Base-by-base conservation (phyloP, 2,797 vertebrate species). In the Pangasius djambal region DNA sequence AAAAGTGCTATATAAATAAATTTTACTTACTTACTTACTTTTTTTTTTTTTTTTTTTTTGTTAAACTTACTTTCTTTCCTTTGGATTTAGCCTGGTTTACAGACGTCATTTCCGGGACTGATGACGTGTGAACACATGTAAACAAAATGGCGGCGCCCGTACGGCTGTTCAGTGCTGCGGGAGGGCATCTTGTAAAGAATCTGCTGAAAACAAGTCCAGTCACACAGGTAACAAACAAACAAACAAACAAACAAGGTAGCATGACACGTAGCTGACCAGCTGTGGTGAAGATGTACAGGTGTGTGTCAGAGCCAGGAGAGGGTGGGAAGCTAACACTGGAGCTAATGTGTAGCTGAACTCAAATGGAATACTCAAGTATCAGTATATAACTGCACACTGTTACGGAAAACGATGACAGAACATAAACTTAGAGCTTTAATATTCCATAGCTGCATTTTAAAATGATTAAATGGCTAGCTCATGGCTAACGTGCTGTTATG, bases 91-190 rank as follows among this genome's bases (percentile, higher is more conserved):
- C 4, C 72, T 75, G 40, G 10, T 13, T 22, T 34, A 4, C 16
- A 0, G 77, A 79, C 31, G 78, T 59, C 52, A 55, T 59, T 81
- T 81, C 78, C 31, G 1, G 31, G n/a, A 18, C 31, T 12, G 37
- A 28, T 83, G 57, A 83, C 57, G 78, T 75, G 4, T 16, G 6
- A 20, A 63, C 48, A 44, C 67, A 25, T 40, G 88, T 81, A 94
- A 94, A 92, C 94, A 96, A 87, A 37, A 97, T 97, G 96, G 96
- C 96, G 90, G 91, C 93, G 91, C 93, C 93, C 90, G 2, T 95
- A 48, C 94, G 93, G 57, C 93, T 91, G 4, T 74, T 96, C 28
- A 48, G 92, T 1, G 91, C 90, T 61, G 93, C 90, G 0, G 95
- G 95, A 82, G 93, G 90, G 90, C 85, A 67, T 67, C 63, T 95